Percentiles rank a stretch among this genome's conserved stretches.
These are phyloP conservation scores for Rhizomys pruinosus DNA, from an alignment of 2,113 vertebrate genomes.

Conservation along the genomic window DNA sequence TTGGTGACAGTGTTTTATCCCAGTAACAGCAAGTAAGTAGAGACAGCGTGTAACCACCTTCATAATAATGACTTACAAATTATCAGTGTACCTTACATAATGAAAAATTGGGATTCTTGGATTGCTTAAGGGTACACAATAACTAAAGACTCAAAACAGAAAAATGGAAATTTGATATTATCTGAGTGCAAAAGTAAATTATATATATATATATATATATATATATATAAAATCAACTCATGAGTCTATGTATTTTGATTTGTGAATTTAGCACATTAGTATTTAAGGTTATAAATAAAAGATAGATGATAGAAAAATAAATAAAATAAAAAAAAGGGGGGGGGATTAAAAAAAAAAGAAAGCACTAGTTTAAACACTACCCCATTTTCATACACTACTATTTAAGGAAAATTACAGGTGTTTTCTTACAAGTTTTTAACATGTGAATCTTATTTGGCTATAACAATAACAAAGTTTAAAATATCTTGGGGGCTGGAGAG, in stretches of 20 bases:
- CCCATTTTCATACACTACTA: not conserved
- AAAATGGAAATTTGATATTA: not conserved
- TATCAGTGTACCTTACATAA: not conserved
- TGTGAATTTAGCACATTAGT: not conserved
- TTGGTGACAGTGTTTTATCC: no score
- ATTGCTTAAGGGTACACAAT: not conserved
- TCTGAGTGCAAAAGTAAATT: conserved; percentile 10
- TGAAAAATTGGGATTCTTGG: not conserved
- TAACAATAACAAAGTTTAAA: not conserved
- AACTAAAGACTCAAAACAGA: not conserved
- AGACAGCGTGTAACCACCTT: not conserved
- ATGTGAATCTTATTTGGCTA: not conserved
- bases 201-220: no score
- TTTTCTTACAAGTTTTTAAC: not conserved
- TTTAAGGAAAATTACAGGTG: not conserved
- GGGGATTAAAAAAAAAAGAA: not conserved
- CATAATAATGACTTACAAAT: not conserved
- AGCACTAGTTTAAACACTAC: not conserved
- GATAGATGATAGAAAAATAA: not conserved
- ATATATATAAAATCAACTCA: conserved; percentile 3
- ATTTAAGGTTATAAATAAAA: not conserved
- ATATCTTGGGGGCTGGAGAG: no score
- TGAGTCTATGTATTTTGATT: not conserved
- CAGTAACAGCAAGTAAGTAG: no score
- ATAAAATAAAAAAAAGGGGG: not conserved